Evolutionary conservation across 2,888 invertebrate genomes (phyloP), one percentile per base, ranked within the genome.

Genomic region (Lasius fuliginosus): DNA sequence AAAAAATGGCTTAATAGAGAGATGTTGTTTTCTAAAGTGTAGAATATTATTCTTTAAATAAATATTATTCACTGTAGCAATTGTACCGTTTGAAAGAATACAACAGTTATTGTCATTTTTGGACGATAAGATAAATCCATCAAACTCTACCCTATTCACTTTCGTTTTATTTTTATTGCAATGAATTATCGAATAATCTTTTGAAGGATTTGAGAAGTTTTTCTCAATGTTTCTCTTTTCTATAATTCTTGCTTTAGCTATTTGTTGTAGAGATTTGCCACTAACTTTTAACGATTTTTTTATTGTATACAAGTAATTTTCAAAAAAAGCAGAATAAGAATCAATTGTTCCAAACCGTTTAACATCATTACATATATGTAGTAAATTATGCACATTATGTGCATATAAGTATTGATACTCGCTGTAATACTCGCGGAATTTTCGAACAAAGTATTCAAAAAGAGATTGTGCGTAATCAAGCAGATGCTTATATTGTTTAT

Each of bases 361-460:
- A n/a, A 67, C 56, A 56, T 56, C 23, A 3, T 56, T n/a, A 23
- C 56, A 56, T 56, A 56, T 56, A 23, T 56, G 56, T 56, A 56
- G 9, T 23, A 56, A 23, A 23, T 56, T 56, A 23, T 56, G 56
- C 56, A 36, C 33, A 56, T 67, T 67, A 23, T 67, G 67, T 67
- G 67, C n/a, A n/a, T n/a, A 67, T 42, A 67, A n/a, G 18, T 67
- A 42, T 67, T 67, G 67, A 67, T n/a, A n/a, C n/a, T 67, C 42
- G 40, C 67, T 40, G 23, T 40, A 67, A 40, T 67, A 67, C 30
- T 67, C n/a, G 23, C 67, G 40, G 42, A 67, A 67, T 67, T 67
- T 67, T 36, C 5, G 3, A 67, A 67, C 67, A 40, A 67, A 67
- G 6, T 67, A 67, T 67, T 67, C 40, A 40, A 67, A 40, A 42